Conservation (phyloP, 2,888 invertebrate species). For the Campoplex capitator region DNA sequence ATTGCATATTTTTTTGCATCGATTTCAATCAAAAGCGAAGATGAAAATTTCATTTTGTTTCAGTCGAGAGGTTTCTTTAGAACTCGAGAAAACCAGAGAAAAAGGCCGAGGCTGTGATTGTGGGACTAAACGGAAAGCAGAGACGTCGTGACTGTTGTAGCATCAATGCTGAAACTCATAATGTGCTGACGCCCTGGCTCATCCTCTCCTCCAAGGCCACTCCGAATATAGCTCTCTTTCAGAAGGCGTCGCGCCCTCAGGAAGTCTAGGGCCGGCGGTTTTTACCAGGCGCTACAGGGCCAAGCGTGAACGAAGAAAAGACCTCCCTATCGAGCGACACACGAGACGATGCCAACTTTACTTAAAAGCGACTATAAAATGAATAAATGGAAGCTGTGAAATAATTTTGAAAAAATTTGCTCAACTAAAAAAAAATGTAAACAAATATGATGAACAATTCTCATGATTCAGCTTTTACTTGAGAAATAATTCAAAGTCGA, state of each 20-base stretch:
- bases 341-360: slow-evolving; percentile 6
- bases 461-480: not conserved
- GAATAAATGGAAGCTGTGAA: not conserved
- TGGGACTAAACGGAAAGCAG: slow-evolving; percentile 44
- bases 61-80: not conserved
- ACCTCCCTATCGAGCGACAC: slow-evolving; percentile 61
- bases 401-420: slow-evolving; percentile 43
- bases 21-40: not conserved
- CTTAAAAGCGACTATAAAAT: slow-evolving; percentile 28
- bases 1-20: not conserved
- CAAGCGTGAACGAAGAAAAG: slow-evolving; percentile 76
- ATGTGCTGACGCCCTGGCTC: slow-evolving; percentile 66
- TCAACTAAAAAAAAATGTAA: slow-evolving; percentile 63
- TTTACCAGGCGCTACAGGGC: slow-evolving; percentile 69
- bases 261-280: slow-evolving; percentile 63
- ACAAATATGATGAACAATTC: not conserved
- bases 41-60: slow-evolving; percentile 4
- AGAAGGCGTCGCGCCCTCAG: slow-evolving; percentile 60
- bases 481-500: not conserved
- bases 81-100: slow-evolving; percentile 23
- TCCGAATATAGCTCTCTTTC: slow-evolving; percentile 58
- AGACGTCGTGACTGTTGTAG: slow-evolving; percentile 60
- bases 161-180: slow-evolving; percentile 52
- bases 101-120: slow-evolving; percentile 18
- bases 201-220: slow-evolving; percentile 61